Evolutionary conservation across 2,113 vertebrate species (phyloP).

Genomic region (Hemichromis elongatus): DNA sequence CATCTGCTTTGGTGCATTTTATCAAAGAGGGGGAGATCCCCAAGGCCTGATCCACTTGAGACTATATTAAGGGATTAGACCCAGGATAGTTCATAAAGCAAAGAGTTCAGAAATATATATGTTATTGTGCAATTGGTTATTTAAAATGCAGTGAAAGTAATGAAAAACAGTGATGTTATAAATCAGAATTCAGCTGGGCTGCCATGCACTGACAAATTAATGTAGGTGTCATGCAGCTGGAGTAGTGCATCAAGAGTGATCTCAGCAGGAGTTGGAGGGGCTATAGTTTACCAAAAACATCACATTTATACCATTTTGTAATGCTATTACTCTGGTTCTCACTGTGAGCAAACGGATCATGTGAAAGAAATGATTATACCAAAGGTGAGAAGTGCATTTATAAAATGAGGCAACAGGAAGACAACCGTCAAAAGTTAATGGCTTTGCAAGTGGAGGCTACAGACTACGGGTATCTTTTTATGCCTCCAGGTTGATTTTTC

Average conservation of each 20-base stretch:
- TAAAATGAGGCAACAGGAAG: not conserved
- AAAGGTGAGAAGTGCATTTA: not conserved
- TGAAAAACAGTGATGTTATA: not conserved
- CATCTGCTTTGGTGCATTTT: not conserved
- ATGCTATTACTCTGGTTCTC: not conserved
- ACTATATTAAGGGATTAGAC: not conserved
- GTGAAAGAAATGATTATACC: not conserved
- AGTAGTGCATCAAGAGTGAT: not conserved
- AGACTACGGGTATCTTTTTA: not conserved
- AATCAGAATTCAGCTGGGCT: not conserved
- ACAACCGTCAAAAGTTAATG: not conserved
- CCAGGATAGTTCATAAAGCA: not conserved
- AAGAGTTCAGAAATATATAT: not conserved
- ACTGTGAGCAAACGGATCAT: not conserved
- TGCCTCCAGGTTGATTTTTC: not conserved
- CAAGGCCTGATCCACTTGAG: not conserved
- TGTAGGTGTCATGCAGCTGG: not conserved
- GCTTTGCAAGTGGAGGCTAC: not conserved
- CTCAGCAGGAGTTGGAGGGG: not conserved
- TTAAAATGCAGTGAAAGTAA: not conserved
- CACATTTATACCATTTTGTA: too few species aligned
- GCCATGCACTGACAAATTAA: not conserved
- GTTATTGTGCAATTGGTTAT: not conserved
- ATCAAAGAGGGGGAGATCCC: not conserved
- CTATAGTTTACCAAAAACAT: too few species aligned